phyloP scores from a whole-genome alignment of 2,888 invertebrate genomes.

The Caenorhabditis sp. region DNA sequence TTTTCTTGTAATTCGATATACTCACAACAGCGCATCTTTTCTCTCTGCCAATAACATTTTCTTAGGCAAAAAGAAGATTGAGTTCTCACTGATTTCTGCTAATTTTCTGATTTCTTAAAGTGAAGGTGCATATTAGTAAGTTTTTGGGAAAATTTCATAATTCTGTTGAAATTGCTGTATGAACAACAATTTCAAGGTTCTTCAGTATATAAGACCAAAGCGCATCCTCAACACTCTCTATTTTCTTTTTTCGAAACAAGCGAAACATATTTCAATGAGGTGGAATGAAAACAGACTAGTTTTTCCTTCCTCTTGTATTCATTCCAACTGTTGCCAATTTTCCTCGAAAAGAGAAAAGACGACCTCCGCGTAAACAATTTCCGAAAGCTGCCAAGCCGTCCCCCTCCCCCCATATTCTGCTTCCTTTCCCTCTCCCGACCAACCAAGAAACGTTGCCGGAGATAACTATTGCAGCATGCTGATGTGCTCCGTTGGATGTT shows the following conservation, averaged over 20 bases:
- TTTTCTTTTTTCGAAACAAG: background rate
- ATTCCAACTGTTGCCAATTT: slow-evolving; percentile 55
- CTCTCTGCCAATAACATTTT: slow-evolving; percentile 39
- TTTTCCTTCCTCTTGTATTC: slow-evolving; percentile 20
- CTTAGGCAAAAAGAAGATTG: slow-evolving; percentile 37
- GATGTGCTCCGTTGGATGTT: slow-evolving; percentile 75
- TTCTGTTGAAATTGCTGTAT: slow-evolving; percentile 21
- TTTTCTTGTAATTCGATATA: slow-evolving; percentile 56
- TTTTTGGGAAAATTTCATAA: background rate
- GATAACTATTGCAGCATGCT: slow-evolving; percentile 72
- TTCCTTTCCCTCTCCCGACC: slow-evolving; percentile 9
- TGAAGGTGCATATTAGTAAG: slow-evolving; percentile 4
- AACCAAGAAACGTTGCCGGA: slow-evolving; percentile 29
- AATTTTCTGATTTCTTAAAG: background rate
- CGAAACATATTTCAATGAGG: slow-evolving; percentile 55
- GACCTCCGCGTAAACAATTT: slow-evolving; percentile 62
- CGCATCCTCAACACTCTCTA: slow-evolving; percentile 13
- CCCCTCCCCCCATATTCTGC: slow-evolving; percentile 16
- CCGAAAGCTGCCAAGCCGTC: slow-evolving; percentile 52
- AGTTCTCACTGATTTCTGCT: background rate
- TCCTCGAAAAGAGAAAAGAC: slow-evolving; percentile 52
- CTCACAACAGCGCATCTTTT: slow-evolving; percentile 58
- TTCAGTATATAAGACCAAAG: slow-evolving; percentile 21
- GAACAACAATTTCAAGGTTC: slow-evolving; percentile 53
- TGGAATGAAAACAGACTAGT: slow-evolving; percentile 62